A percentile compares a stretch with the other conserved stretches of the same genome.
These are phyloP conservation scores for Decapterus maruadsi DNA, from an alignment of 2,797 vertebrate genomes.

Conservation along the genomic window DNA sequence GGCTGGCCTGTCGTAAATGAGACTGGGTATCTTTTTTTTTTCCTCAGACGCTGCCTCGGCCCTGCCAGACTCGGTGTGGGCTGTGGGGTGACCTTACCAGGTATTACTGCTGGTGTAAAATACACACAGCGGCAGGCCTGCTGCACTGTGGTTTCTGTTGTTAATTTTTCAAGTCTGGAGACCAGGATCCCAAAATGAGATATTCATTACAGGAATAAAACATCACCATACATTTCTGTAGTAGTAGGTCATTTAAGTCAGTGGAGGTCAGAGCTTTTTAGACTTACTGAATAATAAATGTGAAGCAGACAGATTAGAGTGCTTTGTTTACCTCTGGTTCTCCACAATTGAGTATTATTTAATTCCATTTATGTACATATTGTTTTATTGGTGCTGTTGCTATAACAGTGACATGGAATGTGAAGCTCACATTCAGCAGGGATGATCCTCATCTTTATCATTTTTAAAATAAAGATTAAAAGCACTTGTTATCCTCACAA, in stretches of 20 bases:
- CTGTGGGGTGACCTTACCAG: slow-evolving; percentile 67
- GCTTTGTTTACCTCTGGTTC: neutral
- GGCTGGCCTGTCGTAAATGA: slow-evolving; percentile 69
- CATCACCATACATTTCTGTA: slow-evolving; percentile 6
- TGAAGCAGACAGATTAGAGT: neutral
- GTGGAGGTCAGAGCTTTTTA: neutral
- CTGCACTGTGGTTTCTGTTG: slow-evolving; percentile 38
- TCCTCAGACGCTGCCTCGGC: slow-evolving; percentile 53
- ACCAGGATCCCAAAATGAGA: slow-evolving; percentile 39
- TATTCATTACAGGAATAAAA: slow-evolving; percentile 40
- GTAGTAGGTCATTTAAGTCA: neutral
- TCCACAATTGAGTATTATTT: neutral
- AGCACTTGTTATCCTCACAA: neutral
- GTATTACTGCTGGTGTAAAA: slow-evolving; percentile 77
- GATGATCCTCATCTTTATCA: neutral
- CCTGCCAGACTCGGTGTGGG: slow-evolving; percentile 61
- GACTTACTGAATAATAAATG: neutral
- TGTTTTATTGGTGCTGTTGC: neutral
- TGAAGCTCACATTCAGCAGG: slow-evolving; percentile 6
- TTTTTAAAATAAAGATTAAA: neutral
- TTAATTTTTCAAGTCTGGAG: slow-evolving; percentile 47
- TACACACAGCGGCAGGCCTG: slow-evolving; percentile 50
- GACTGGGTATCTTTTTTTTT: slow-evolving; percentile 72
- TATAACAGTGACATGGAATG: neutral
- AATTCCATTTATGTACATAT: neutral